Conservation (phyloP, 2,888 invertebrate genomes). For the Agrochola litura region DNA sequence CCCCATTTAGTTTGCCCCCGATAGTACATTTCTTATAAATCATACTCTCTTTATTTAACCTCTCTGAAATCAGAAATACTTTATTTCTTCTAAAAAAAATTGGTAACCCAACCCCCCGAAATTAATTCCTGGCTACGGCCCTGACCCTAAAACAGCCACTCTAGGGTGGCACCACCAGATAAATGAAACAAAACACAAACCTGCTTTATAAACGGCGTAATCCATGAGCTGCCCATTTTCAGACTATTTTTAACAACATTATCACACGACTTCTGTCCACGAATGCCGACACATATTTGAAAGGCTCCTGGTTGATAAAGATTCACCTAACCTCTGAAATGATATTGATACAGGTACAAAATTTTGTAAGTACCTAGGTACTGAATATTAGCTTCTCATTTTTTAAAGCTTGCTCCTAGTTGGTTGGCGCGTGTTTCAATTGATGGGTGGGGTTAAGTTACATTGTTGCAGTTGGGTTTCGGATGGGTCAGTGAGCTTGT, state of each 20-base stretch:
- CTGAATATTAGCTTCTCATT: too few species aligned
- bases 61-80: too few species aligned
- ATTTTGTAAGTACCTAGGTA: too few species aligned
- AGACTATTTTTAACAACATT: slow-evolving; percentile 16
- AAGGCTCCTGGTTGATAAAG: slow-evolving; percentile 26
- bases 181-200: slow-evolving; percentile 37
- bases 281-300: slow-evolving; percentile 29
- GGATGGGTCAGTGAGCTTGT: background rate
- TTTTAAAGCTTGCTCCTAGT: slow-evolving; percentile 29
- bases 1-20: too few species aligned
- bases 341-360: slow-evolving; percentile 26
- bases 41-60: too few species aligned
- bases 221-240: slow-evolving; percentile 47
- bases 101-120: too few species aligned
- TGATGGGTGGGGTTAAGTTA: slow-evolving; percentile 29
- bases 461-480: slow-evolving; percentile 9
- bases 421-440: slow-evolving; percentile 43
- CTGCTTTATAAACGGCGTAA: slow-evolving; percentile 60
- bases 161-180: background rate
- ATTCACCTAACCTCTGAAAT: slow-evolving; percentile 36
- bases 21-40: too few species aligned
- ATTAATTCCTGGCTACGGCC: too few species aligned
- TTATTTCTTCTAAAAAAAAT: too few species aligned
- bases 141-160: too few species aligned
- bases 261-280: slow-evolving; percentile 17